Evolutionary conservation across 2,888 invertebrate genomes (phyloP), one percentile per base, ranked within the genome.

Genomic region (Pachydiplax longipennis): DNA sequence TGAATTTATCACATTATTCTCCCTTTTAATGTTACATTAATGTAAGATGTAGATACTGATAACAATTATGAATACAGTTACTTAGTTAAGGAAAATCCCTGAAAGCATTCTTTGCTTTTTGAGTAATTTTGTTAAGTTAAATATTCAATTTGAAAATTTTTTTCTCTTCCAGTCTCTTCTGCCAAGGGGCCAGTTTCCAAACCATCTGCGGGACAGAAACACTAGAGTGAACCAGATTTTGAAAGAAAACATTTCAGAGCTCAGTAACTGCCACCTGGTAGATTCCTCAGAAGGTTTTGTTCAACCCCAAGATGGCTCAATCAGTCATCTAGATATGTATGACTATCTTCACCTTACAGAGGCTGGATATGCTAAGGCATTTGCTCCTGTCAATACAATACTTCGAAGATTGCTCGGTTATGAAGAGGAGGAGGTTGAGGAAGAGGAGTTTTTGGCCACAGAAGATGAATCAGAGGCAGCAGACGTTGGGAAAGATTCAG

Each of bases 241-340:
- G 91, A 95, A 95, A 93, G 96, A 96, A 92, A 96, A 96, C 93
- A 91, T 92, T 53, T 93, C 94, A 92, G 95, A 95, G 92, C 94
- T 97, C 92, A 94, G 96, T 92, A 96, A 96, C 93, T 96, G 97
- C 90, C 97, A 97, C 94, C 95, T 97, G 93, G 96, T 98, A 80
- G 94, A 95, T 92, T 96, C 97, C 93, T 98, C 98, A 93, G 96
- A 97, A 93, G 97, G 97, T 83, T 96, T 97, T 92, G 95, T 97
- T 91, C 91, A 91, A 18, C 97, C 97, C 94, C 95, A 95, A 83
- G 97, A 97, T 94, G 97, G 97, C 4, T 96, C 96, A 81, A 98
- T 98, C 91, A 97, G 97, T 93, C 98, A 97, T 93, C 97, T 97
- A 93, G 98, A 98, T 93, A 97, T 99, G 97, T 97, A 97, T 93